Evolutionary conservation across 2,113 vertebrate species (phyloP).

Genomic region (Anolis carolinensis): DNA sequence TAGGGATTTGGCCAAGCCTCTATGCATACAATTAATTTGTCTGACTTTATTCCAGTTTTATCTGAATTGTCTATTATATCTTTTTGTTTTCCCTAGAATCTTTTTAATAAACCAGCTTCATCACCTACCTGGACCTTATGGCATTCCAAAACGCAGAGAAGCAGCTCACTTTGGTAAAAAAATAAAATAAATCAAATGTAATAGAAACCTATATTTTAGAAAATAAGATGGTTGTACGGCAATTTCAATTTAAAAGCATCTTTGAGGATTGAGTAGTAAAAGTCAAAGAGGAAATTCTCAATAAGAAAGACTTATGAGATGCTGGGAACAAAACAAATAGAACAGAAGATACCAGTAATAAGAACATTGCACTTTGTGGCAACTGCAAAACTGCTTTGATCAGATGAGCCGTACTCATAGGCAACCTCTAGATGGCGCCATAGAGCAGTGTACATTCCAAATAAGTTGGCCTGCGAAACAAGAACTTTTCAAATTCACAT

Average conservation of each 20-base stretch:
- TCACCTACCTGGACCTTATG: neutral
- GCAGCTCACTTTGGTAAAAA: conserved; percentile 38
- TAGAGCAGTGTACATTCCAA: conserved; percentile 17
- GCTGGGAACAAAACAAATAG: neutral
- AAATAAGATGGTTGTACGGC: neutral
- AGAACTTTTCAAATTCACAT: neutral
- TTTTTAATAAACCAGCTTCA: conserved; percentile 36
- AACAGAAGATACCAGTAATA: neutral
- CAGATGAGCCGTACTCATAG: fast-evolving
- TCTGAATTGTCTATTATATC: conserved; percentile 30
- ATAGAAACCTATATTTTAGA: neutral
- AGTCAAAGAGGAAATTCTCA: neutral
- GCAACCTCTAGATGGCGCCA: conserved; percentile 54
- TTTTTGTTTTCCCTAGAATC: conserved; percentile 29
- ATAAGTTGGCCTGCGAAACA: fast-evolving
- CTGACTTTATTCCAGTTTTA: neutral
- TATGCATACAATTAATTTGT: neutral
- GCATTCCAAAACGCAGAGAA: conserved; percentile 4
- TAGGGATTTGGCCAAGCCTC: too few species aligned
- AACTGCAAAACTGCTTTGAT: fast-evolving
- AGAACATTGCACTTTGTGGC: neutral
- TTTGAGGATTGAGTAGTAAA: neutral
- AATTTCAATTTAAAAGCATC: neutral
- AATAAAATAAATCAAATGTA: neutral
- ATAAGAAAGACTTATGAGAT: neutral